These are phyloP conservation scores for Phalacrocorax brasilianus DNA, from an alignment of 2,113 vertebrate species.

Conservation along the genomic window DNA sequence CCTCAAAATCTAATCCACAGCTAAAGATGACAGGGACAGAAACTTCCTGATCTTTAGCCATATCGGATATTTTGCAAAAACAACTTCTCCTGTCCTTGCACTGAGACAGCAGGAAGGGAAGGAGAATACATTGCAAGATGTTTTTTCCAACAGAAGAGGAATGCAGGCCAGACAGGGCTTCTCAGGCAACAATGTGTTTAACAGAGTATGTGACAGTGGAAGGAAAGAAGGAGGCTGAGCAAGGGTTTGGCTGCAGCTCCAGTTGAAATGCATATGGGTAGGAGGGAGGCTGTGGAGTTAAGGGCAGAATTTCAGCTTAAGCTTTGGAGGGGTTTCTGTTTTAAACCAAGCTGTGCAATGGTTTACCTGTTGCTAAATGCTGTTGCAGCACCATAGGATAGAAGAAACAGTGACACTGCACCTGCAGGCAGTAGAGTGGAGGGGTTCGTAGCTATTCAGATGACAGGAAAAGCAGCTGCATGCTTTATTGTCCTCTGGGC, in stretches of 20 bases:
- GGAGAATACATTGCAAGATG: rapidly evolving
- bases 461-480: background rate
- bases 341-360: background rate
- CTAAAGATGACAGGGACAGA: background rate
- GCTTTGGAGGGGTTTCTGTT: background rate
- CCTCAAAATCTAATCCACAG: background rate
- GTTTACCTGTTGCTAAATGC: background rate
- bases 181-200: background rate
- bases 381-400: background rate
- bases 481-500: background rate
- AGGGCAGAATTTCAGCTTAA: background rate
- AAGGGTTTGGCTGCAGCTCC: background rate
- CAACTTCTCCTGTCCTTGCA: too few relatives aligned
- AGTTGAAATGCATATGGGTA: rapidly evolving
- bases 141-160: background rate
- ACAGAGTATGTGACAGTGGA: background rate
- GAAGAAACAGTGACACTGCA: background rate
- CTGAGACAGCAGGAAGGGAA: too few relatives aligned
- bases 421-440: background rate
- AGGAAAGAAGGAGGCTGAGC: background rate
- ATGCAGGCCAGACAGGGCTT: background rate
- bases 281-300: background rate
- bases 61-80: background rate
- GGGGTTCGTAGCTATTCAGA: background rate
- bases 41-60: background rate